These are phyloP conservation scores for Porites lutea DNA, from an alignment of 64 coral and sea anemone genomes.

Conservation along the genomic window DNA sequence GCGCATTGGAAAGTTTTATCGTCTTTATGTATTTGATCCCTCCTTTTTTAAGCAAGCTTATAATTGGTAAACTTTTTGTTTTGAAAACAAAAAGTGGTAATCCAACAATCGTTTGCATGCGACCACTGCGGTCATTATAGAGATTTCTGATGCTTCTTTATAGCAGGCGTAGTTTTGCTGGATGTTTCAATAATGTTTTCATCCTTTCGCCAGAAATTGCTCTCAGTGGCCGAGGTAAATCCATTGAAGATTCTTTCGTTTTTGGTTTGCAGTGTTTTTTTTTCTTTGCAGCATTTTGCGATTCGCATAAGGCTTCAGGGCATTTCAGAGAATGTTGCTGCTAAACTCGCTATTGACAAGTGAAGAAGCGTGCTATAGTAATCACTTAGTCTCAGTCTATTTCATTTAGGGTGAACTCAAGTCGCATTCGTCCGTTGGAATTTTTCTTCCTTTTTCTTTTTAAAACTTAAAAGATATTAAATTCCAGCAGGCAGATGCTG, in stretches of 20 bases:
- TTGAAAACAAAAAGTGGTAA: background rate
- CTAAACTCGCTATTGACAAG: too few relatives aligned
- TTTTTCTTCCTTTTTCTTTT: too few relatives aligned
- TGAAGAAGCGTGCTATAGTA: too few relatives aligned
- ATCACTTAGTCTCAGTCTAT: too few relatives aligned
- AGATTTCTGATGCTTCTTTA: background rate
- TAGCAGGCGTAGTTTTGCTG: background rate
- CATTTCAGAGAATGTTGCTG: too few relatives aligned
- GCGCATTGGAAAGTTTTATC: background rate
- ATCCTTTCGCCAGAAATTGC: slow-evolving; percentile 73
- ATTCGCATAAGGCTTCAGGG: too few relatives aligned
- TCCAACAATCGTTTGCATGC: background rate
- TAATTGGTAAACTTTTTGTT: background rate
- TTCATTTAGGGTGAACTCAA: too few relatives aligned
- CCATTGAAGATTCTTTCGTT: background rate
- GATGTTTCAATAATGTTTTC: slow-evolving; percentile 59
- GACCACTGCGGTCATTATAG: background rate
- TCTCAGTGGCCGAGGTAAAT: slow-evolving; percentile 73
- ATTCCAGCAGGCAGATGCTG: too few relatives aligned
- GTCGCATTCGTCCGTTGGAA: too few relatives aligned
- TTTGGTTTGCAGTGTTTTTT: background rate
- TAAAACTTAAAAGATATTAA: too few relatives aligned
- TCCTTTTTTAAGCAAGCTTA: background rate
- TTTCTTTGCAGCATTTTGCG: slow-evolving; percentile 26
- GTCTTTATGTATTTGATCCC: background rate